These are phyloP conservation scores for Narcine bancroftii DNA, from an alignment of 2,113 vertebrate genomes.

Conservation along the genomic window DNA sequence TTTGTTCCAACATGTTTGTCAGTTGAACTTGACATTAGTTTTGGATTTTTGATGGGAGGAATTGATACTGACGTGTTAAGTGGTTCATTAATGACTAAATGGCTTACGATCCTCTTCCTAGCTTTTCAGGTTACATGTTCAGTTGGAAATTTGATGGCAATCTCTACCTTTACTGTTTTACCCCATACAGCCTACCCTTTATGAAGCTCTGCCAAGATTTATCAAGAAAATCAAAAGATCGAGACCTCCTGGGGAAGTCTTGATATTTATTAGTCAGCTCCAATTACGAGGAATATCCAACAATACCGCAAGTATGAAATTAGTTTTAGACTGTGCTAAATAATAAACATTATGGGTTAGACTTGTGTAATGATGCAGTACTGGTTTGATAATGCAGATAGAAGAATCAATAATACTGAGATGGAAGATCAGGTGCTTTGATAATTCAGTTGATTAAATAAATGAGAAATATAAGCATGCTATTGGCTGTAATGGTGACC, in stretches of 20 bases:
- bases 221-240: neutral
- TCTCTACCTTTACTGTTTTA: neutral
- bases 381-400: too few species aligned
- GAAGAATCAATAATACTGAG: too few species aligned
- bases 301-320: constrained; percentile 5
- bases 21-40: neutral
- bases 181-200: neutral
- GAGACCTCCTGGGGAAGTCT: neutral
- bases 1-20: neutral
- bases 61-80: neutral
- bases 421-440: too few species aligned
- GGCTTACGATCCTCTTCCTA: too few species aligned
- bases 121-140: too few species aligned
- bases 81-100: neutral
- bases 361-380: neutral
- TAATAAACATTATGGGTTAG: neutral
- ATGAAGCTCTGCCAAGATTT: constrained; percentile 16
- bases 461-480: too few species aligned
- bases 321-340: neutral
- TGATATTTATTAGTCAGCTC: neutral
- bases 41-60: neutral
- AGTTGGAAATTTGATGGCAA: too few species aligned
- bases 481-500: too few species aligned
- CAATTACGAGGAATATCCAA: neutral
- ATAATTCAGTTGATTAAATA: too few species aligned